Evolutionary conservation across 2,113 vertebrate genomes (phyloP), one percentile per base, ranked within the genome.

Genomic region (Varanus komodoensis): DNA sequence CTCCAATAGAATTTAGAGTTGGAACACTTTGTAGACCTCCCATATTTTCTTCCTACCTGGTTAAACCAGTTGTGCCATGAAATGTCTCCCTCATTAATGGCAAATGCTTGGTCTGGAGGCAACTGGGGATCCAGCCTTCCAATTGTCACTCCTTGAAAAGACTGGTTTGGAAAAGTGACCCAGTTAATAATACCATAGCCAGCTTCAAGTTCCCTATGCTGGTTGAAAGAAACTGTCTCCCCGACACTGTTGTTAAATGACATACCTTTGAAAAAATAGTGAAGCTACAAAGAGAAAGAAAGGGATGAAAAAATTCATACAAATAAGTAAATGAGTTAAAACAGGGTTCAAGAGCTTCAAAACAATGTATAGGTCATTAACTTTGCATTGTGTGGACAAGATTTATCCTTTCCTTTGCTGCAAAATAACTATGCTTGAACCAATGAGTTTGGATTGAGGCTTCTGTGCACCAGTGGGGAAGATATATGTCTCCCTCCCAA

Each of bases 241-340:
- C 69, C 80, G 57, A 27, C 87, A 61, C 50, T 89, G 87, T 89
- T 89, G 38, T 89, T 89, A 82, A 89, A 89, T 44, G 52, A 74
- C 15, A 89, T 1, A 21, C 27, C 44, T 44, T 25, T 61, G n/a
- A 89, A 27, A 38, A 61, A 83, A 19, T 73, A 23, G 27, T 87
- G 86, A 38, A 87, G 57, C 86, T 87, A 69, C 6, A 87, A 29
- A 48, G 44, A 68, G 27, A 80, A 80, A 50, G 77, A 79, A 79
- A 71, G 2, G 6, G 57, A 61, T 61, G 12, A 3, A 61, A 61
- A 15, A 12, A 15, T 61, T 61, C 57, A 61, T 61, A 61, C 3
- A 61, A 61, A 61, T 8, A 61, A 15, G 57, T 61, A 14, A 15
- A 12, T 61, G 57, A 61, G 9, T 15, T 61, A 61, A 11, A 61